Conservation (phyloP, 2,797 vertebrate genomes). For the Muscicapa striata region DNA sequence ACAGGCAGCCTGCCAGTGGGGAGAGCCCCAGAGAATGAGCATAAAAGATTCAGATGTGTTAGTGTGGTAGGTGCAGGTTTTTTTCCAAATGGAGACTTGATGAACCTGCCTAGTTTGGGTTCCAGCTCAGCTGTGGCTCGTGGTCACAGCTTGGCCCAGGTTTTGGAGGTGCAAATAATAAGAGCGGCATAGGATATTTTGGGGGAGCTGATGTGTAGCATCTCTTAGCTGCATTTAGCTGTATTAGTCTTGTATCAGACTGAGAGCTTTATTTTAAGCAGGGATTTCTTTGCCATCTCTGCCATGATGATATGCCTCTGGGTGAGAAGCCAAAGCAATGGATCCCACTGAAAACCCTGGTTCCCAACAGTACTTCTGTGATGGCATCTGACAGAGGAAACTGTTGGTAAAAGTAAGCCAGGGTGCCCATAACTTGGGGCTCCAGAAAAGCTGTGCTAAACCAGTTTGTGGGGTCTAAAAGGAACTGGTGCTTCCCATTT, state of each 20-base stretch:
- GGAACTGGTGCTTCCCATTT: not conserved
- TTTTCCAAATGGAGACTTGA: not conserved
- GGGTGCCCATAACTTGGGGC: not conserved
- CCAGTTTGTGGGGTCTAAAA: not conserved
- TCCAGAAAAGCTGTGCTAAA: not conserved
- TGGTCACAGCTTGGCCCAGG: not conserved
- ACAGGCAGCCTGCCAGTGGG: not conserved
- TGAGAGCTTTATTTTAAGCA: not conserved
- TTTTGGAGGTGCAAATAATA: not conserved
- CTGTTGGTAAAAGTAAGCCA: accelerated
- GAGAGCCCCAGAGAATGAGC: not conserved
- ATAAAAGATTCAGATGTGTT: not conserved
- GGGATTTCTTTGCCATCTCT: not conserved
- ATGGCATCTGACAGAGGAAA: not conserved
- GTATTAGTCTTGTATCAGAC: not conserved
- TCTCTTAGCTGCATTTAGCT: too few species aligned
- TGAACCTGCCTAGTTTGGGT: not conserved
- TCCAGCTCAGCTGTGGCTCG: not conserved
- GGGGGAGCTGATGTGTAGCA: not conserved
- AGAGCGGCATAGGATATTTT: not conserved
- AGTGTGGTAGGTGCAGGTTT: not conserved
- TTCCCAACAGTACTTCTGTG: not conserved
- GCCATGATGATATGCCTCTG: accelerated
- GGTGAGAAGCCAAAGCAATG: not conserved
- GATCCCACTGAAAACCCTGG: not conserved